phyloP scores from a whole-genome alignment of 2,797 vertebrate genomes.

The Miopithecus talapoin region DNA sequence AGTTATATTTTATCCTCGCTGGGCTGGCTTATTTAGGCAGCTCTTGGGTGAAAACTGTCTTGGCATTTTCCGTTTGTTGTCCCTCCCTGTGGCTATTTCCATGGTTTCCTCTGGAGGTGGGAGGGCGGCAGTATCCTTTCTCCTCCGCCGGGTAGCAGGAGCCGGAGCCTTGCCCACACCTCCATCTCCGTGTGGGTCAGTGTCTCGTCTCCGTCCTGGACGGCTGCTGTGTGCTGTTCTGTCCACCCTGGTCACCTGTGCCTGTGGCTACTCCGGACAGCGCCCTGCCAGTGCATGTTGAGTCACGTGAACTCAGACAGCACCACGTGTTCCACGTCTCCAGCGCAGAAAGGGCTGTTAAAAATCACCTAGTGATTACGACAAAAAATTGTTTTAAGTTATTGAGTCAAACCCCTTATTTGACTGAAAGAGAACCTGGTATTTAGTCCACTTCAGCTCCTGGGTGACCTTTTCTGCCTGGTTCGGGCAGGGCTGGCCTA shows the following conservation, averaged over 20 bases:
- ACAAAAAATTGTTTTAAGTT: too few relatives aligned
- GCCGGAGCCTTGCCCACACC: rapidly evolving
- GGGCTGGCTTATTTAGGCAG: neutral
- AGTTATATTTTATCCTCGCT: too few relatives aligned
- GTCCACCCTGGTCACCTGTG: neutral
- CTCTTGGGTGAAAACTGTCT: neutral
- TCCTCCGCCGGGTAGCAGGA: neutral
- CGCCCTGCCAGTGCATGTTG: rapidly evolving
- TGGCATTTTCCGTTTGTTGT: neutral
- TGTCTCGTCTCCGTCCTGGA: neutral
- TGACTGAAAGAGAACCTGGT: neutral
- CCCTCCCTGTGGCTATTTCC: neutral
- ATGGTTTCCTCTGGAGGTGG: too few relatives aligned
- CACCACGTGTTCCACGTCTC: rapidly evolving
- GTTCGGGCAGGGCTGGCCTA: neutral
- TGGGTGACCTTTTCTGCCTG: neutral
- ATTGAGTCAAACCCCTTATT: neutral
- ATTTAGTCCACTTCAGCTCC: neutral
- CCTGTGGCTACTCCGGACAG: rapidly evolving
- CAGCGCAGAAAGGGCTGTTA: neutral
- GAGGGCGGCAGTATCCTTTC: rapidly evolving
- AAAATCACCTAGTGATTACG: neutral
- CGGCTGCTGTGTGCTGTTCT: rapidly evolving
- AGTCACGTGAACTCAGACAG: neutral
- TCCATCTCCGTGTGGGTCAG: neutral